Conservation (phyloP, 2,888 invertebrate species). For the Rhyacophila evoluta region DNA sequence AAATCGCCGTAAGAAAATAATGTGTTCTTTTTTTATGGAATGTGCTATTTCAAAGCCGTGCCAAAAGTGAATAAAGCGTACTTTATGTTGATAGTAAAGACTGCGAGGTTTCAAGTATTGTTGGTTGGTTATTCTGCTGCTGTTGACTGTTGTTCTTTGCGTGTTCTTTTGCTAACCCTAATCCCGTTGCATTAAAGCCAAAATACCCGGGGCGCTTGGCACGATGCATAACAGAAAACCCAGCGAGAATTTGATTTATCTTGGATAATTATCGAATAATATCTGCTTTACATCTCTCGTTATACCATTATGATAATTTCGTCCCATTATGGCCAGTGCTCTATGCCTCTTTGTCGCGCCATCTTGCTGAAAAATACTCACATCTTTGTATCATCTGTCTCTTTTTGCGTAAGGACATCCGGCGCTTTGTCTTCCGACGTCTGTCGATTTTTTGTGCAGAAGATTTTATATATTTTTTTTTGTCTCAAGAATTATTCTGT, state of each 20-base stretch:
- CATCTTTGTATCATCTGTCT: conserved; percentile 19
- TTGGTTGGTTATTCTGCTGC: too few species aligned
- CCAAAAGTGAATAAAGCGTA: too few species aligned
- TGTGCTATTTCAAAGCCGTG: too few species aligned
- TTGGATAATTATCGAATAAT: conserved; percentile 68
- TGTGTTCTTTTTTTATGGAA: too few species aligned
- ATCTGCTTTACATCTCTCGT: conserved; percentile 71
- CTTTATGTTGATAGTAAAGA: too few species aligned
- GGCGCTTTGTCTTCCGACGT: conserved; percentile 20
- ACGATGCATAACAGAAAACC: conserved; percentile 55
- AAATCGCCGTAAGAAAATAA: too few species aligned
- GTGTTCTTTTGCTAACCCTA: neutral
- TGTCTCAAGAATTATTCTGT: conserved; percentile 70
- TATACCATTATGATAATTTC: conserved; percentile 70
- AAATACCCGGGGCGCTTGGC: conserved; percentile 36
- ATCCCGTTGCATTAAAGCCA: conserved; percentile 56
- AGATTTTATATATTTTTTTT: conserved; percentile 70
- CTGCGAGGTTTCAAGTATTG: too few species aligned
- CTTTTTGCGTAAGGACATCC: conserved; percentile 12
- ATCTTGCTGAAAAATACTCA: conserved; percentile 61
- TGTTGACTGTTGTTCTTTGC: too few species aligned
- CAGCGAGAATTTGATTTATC: conserved; percentile 68
- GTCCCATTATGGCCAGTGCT: conserved; percentile 63
- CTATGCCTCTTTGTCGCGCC: conserved; percentile 55
- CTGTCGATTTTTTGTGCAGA: neutral